Percentiles rank a stretch among this genome's conserved stretches.
phyloP scores from a whole-genome alignment of 1,140 invertebrate species.

The Drosophila navojoa region DNA sequence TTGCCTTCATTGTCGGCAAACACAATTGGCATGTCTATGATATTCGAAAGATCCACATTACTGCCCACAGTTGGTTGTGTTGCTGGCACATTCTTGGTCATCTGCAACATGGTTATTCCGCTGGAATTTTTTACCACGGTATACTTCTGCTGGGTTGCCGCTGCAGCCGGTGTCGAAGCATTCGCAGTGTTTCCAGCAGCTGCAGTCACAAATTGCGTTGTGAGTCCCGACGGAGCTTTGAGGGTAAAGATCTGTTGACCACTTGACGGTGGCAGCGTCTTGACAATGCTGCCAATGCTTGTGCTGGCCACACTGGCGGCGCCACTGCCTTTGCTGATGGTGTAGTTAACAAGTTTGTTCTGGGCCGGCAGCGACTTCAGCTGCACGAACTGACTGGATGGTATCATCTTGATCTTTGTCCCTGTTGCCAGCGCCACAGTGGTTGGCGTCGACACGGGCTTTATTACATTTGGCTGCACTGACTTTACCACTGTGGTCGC shows the following conservation, averaged over 20 bases:
- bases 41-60: constrained; percentile 86
- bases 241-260: constrained; percentile 73
- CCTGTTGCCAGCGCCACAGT: constrained; percentile 51
- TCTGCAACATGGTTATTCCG: constrained; percentile 63
- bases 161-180: constrained; percentile 5
- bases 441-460: constrained; percentile 30
- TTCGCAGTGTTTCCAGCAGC: background rate
- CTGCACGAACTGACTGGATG: constrained; percentile 77
- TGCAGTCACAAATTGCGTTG: constrained; percentile 73
- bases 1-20: constrained; percentile 87
- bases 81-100: constrained; percentile 43
- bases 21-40: constrained; percentile 88
- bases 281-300: constrained; percentile 71
- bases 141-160: constrained; percentile 74
- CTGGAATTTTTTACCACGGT: constrained; percentile 84
- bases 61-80: constrained; percentile 7
- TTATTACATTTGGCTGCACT: constrained; percentile 18
- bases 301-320: background rate
- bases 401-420: constrained; percentile 80
- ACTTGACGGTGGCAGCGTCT: constrained; percentile 51
- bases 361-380: constrained; percentile 63
- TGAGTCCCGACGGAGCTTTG: constrained; percentile 63
- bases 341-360: constrained; percentile 69
- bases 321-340: constrained; percentile 54
- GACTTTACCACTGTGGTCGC: constrained; percentile 7